A percentile compares a stretch with the other conserved stretches of the same genome.
These are phyloP conservation scores for Lepidochitona cinerea DNA, from an alignment of 2,888 invertebrate species.

Conservation along the genomic window DNA sequence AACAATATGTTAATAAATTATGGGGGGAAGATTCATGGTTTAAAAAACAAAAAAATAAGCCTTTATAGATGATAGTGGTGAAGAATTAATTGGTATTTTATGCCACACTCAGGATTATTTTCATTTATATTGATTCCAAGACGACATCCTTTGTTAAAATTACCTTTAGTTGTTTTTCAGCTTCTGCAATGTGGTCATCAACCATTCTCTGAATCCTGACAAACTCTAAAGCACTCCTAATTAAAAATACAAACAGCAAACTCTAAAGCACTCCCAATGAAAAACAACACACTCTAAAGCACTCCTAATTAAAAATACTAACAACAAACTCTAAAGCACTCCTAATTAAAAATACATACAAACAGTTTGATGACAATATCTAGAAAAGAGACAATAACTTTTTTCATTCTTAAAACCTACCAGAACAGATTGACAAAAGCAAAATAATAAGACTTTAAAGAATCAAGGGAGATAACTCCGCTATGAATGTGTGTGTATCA, in stretches of 20 bases:
- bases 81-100: no score
- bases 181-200: constrained; percentile 45
- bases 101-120: no score
- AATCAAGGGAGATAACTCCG: background rate
- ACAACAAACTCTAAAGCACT: background rate
- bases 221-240: constrained; percentile 35
- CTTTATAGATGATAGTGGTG: no score
- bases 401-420: constrained; percentile 30
- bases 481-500: background rate
- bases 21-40: no score
- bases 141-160: no score
- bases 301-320: constrained; percentile 19
- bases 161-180: constrained; percentile 56
- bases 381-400: background rate
- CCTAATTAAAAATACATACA: background rate
- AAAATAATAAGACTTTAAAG: background rate
- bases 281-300: constrained; percentile 1
- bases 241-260: background rate
- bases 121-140: no score
- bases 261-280: background rate
- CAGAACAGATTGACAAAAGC: background rate
- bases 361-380: background rate
- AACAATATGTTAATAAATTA: no score
- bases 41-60: no score
- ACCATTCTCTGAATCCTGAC: constrained; percentile 50